phyloP scores from a whole-genome alignment of 92 coral and sea anemone genomes.

The Porites divaricata region DNA sequence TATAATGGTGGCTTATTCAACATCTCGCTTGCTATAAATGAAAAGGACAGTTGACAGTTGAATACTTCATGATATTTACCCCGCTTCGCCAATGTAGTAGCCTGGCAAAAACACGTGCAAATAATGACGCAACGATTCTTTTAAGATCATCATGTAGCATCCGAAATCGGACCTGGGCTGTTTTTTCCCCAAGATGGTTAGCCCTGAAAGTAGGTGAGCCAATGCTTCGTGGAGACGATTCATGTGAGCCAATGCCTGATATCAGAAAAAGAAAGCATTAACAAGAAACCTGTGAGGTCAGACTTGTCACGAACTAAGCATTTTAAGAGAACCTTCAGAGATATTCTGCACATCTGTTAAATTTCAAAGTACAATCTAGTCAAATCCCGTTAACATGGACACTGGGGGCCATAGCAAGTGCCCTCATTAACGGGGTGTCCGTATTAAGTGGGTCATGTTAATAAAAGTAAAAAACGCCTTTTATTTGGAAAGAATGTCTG shows the following conservation, averaged over 20 bases:
- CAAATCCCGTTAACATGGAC: too few relatives aligned
- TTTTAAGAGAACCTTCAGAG: too few relatives aligned
- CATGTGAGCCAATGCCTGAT: conserved; percentile 90
- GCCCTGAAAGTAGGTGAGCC: conserved; percentile 71
- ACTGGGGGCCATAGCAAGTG: too few relatives aligned
- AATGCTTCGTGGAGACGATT: conserved; percentile 93
- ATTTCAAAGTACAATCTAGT: too few relatives aligned
- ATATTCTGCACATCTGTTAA: too few relatives aligned
- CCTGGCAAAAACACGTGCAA: conserved; percentile 79
- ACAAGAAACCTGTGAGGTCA: not conserved
- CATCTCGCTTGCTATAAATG: too few relatives aligned
- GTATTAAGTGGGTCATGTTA: too few relatives aligned
- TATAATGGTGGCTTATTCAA: too few relatives aligned
- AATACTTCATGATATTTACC: conserved; percentile 51
- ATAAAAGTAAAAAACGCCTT: too few relatives aligned
- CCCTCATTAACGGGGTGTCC: too few relatives aligned
- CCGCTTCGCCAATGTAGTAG: conserved; percentile 71
- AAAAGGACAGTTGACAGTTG: not conserved
- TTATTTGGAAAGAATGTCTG: too few relatives aligned
- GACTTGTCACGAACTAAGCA: too few relatives aligned
- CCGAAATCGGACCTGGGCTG: conserved; percentile 75
- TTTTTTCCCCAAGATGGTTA: conserved; percentile 77
- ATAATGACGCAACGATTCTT: conserved; percentile 80
- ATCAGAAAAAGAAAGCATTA: not conserved
- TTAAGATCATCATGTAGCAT: conserved; percentile 68